Conservation (phyloP, 2,797 vertebrate species). For the Simalia tracyae region DNA sequence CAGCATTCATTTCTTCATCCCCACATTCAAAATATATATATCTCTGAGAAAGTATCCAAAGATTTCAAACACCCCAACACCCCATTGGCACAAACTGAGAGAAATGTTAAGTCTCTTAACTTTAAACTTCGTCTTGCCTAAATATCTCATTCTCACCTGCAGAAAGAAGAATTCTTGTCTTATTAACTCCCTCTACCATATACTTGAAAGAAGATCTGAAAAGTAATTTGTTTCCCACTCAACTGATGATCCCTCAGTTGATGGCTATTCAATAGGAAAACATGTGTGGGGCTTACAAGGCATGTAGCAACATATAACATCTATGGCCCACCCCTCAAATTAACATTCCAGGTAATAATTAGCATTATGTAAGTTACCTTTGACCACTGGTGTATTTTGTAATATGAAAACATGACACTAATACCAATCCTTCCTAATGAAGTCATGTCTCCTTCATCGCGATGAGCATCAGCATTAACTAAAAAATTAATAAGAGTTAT, state of each 20-base stretch:
- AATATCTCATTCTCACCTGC: neutral
- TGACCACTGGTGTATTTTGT: slow-evolving; percentile 84
- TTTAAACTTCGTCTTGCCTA: neutral
- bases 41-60: neutral
- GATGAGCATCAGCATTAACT: slow-evolving; percentile 71
- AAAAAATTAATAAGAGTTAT: slow-evolving; percentile 41
- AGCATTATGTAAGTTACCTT: slow-evolving; percentile 79
- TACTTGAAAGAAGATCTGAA: neutral
- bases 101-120: neutral
- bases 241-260: neutral
- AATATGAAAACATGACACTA: slow-evolving; percentile 85
- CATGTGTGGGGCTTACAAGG: neutral
- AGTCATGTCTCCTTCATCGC: slow-evolving; percentile 70
- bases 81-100: neutral
- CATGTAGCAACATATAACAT: neutral
- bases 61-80: neutral
- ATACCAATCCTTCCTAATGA: slow-evolving; percentile 88
- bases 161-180: neutral
- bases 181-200: neutral
- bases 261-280: neutral
- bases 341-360: neutral
- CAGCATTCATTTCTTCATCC: neutral
- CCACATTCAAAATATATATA: neutral
- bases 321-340: neutral
- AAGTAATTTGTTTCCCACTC: neutral